phyloP scores from a whole-genome alignment of 2,888 invertebrate species.

The Acanthosepion esculentum region DNA sequence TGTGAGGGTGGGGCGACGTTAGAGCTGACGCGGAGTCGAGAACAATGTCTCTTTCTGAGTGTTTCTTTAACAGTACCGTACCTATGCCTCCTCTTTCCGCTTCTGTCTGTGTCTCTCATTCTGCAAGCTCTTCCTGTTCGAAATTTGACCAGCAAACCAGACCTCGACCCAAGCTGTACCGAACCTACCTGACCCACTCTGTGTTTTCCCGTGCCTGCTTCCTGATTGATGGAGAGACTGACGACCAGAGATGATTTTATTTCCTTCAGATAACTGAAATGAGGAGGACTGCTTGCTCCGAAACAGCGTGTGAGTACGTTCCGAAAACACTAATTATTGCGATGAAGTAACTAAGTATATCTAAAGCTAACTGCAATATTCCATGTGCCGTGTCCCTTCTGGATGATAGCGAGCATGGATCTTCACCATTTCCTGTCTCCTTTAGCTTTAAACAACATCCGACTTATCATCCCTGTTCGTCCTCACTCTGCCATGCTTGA shows the following conservation, averaged over 20 bases:
- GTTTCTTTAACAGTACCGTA: background rate
- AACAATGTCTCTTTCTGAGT: background rate
- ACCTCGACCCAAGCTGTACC: background rate
- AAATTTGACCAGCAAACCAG: background rate
- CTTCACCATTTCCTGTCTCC: no score
- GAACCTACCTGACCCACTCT: background rate
- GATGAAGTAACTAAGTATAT: no score
- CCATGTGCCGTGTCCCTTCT: no score
- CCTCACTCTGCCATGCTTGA: no score
- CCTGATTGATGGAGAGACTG: background rate
- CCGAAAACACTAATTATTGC: no score
- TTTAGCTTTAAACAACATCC: no score
- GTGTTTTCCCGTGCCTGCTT: background rate
- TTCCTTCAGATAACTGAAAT: background rate
- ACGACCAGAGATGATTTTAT: background rate
- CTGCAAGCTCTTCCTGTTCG: background rate
- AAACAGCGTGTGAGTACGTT: background rate
- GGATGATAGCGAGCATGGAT: no score
- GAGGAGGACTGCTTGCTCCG: background rate
- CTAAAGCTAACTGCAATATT: no score
- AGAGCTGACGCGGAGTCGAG: background rate
- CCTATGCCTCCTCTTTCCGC: background rate
- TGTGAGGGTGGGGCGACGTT: constrained; percentile 33
- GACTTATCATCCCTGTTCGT: no score
- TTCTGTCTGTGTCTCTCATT: background rate